A percentile compares a stretch with the other conserved stretches of the same genome.
Conservation (phyloP, 2,797 vertebrate species). For the Falco concolor region DNA sequence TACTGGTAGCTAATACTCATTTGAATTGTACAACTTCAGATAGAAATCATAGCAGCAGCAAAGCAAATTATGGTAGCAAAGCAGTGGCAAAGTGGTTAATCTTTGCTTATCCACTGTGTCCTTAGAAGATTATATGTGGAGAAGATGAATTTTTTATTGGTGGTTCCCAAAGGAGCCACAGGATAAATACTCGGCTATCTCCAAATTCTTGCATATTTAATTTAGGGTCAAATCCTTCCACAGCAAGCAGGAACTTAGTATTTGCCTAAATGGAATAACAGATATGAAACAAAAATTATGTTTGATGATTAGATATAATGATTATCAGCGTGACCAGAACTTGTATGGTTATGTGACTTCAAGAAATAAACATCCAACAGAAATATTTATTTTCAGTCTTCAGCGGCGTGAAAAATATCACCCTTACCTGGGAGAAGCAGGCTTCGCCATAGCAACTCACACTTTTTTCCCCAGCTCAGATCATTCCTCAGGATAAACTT, state of each 20-base stretch:
- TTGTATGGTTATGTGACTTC: not conserved
- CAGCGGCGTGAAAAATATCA: not conserved
- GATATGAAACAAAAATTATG: not conserved
- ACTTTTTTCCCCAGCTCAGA: not conserved
- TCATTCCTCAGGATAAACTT: not conserved
- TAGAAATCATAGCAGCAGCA: not conserved
- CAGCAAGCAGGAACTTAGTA: not conserved
- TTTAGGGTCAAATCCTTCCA: not conserved
- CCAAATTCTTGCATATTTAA: not conserved
- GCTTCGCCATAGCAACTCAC: not conserved
- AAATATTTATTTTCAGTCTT: not conserved
- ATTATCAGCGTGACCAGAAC: not conserved
- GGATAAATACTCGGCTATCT: not conserved
- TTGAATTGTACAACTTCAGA: not conserved
- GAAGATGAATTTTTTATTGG: not conserved
- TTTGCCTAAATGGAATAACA: not conserved
- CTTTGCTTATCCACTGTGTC: not conserved
- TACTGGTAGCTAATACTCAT: not conserved
- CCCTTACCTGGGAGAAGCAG: not conserved
- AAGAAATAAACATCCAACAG: not conserved
- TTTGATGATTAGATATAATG: not conserved
- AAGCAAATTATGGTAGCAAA: not conserved
- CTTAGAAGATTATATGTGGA: not conserved
- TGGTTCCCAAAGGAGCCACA: not conserved
- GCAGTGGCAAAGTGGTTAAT: not conserved